Percentiles rank a stretch among this genome's conserved stretches.
These are phyloP conservation scores for Volucella inflata DNA, from an alignment of 2,888 invertebrate species.

Conservation along the genomic window DNA sequence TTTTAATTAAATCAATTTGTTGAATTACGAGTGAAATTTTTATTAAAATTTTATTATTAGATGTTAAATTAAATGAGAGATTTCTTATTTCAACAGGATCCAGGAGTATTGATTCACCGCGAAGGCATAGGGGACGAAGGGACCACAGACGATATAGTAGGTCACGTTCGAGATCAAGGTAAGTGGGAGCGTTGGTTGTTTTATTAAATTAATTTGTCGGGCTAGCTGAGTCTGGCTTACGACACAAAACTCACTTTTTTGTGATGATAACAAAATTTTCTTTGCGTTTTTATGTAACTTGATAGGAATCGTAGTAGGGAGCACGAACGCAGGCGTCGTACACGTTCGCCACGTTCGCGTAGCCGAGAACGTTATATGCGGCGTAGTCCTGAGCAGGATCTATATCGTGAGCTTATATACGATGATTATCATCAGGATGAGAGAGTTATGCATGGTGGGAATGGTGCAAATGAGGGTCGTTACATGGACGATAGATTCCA, in stretches of 20 bases:
- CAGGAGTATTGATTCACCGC: conserved; percentile 77
- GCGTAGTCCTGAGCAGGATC: conserved; percentile 80
- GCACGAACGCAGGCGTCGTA: conserved; percentile 79
- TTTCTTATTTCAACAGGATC: conserved; percentile 60
- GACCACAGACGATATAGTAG: conserved; percentile 81
- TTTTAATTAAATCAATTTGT: conserved; percentile 13
- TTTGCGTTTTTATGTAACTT: conserved; percentile 1
- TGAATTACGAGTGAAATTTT: background rate
- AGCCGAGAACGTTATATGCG: conserved; percentile 81
- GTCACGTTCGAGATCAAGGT: conserved; percentile 82
- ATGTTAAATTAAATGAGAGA: background rate
- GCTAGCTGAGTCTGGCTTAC: no score
- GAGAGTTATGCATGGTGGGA: conserved; percentile 54
- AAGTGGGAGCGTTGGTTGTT: background rate
- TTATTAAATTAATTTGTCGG: background rate
- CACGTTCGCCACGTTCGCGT: conserved; percentile 80
- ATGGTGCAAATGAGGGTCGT: conserved; percentile 74
- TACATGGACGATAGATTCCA: conserved; percentile 76
- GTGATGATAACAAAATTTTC: no score
- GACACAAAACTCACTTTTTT: no score
- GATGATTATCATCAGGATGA: conserved; percentile 82
- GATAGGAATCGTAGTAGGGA: conserved; percentile 81
- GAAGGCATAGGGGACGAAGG: conserved; percentile 77
- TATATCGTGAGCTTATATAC: conserved; percentile 82
- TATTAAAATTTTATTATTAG: conserved; percentile 1